Conservation (phyloP, 2,113 vertebrate genomes). For the Perccottus glenii region DNA sequence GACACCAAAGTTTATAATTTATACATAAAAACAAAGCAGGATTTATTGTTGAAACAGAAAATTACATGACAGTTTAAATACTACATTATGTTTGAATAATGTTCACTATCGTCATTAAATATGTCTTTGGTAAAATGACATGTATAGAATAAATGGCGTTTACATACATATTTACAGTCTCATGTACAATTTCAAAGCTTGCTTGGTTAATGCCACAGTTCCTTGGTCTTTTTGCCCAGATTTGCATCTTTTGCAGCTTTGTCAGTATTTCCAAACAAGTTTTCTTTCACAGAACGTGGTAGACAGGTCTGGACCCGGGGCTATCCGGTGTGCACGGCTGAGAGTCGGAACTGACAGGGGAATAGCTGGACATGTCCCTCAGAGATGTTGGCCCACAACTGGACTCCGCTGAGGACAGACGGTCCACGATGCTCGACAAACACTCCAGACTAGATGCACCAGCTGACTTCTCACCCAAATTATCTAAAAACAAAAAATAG, state of each 20-base stretch:
- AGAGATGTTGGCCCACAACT: constrained; percentile 68
- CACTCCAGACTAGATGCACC: constrained; percentile 91
- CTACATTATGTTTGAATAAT: constrained; percentile 56
- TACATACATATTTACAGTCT: constrained; percentile 80
- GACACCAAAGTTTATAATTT: neutral
- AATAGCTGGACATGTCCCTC: constrained; percentile 77
- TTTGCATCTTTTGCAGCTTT: neutral
- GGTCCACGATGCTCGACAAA: constrained; percentile 96
- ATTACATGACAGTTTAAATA: constrained; percentile 66
- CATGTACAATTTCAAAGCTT: constrained; percentile 71
- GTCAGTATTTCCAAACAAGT: constrained; percentile 2
- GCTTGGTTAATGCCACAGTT: constrained; percentile 2
- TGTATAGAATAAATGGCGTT: constrained; percentile 72
- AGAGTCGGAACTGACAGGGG: constrained; percentile 81
- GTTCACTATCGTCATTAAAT: constrained; percentile 73
- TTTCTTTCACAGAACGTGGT: constrained; percentile 89
- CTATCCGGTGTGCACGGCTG: constrained; percentile 85
- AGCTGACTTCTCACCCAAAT: constrained; percentile 69
- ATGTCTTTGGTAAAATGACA: constrained; percentile 67
- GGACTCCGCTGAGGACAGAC: constrained; percentile 84
- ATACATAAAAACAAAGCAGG: constrained; percentile 31
- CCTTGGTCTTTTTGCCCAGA: neutral
- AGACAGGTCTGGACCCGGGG: constrained; percentile 84
- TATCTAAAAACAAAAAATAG: constrained; percentile 62
- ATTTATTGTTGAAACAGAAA: constrained; percentile 47